Evolutionary conservation across 2,888 invertebrate genomes (phyloP).

Genomic region (Alentia gelatinosa): DNA sequence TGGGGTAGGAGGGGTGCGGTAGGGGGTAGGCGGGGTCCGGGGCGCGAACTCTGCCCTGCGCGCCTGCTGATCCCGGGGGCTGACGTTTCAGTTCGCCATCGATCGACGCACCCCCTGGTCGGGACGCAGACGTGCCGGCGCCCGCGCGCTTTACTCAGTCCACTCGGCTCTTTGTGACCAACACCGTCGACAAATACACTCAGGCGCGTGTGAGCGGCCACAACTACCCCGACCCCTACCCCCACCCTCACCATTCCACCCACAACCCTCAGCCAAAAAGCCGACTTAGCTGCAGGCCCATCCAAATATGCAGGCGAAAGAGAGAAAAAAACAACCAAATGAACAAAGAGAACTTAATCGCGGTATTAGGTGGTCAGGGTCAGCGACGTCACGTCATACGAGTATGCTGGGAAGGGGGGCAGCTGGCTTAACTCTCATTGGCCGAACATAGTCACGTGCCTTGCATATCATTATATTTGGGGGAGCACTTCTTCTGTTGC

Average conservation of each 20-base stretch:
- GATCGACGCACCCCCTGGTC: conserved; percentile 17
- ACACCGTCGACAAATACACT: not conserved
- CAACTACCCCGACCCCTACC: not conserved
- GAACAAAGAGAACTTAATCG: conserved; percentile 16
- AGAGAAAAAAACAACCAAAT: not conserved
- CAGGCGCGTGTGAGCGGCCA: not conserved
- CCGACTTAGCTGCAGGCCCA: not conserved
- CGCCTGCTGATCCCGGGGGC: not conserved
- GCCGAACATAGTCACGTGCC: not conserved
- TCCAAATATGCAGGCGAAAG: not conserved
- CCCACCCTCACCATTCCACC: not conserved
- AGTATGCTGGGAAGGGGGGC: not conserved
- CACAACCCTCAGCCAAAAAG: not conserved
- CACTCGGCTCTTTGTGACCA: not conserved
- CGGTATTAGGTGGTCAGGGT: not conserved
- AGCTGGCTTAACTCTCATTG: not conserved
- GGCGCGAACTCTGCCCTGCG: not conserved
- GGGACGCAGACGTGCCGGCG: not conserved
- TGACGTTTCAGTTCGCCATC: not conserved
- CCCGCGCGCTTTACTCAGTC: not conserved
- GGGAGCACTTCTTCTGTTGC: not conserved
- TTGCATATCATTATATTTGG: not conserved
- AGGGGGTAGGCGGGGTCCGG: not conserved
- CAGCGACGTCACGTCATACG: not conserved
- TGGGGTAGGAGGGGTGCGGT: not conserved